Base-by-base conservation (phyloP, 2,797 vertebrate species). In the Sebastolobus alascanus region DNA sequence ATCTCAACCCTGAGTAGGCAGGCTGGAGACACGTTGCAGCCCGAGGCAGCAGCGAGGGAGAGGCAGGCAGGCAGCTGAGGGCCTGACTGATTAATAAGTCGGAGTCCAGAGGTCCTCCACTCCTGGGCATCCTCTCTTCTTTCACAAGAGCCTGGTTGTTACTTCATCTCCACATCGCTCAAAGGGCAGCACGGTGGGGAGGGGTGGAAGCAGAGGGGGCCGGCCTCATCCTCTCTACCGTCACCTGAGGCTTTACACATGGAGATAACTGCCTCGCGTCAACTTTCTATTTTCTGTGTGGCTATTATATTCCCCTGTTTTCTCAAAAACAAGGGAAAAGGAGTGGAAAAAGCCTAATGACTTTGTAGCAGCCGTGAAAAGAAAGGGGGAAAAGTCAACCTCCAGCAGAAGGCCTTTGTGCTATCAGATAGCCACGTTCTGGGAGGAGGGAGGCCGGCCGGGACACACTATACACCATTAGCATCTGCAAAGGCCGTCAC, bases 401-500 rank as follows among this genome's bases (percentile, higher is more conserved):
- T 94, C 91, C 82, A 85, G 91, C 90, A 92, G 95, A 96, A 96
- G 95, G 96, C 94, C 94, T 96, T 97, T 97, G 96, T 97, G 95
- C 96, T 84, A 95, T 95, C 95, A 95, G 94, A 95, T 96, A 94
- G 93, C 94, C 90, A 90, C 84, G 90, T 93, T 94, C 93, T 93
- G 92, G 85, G 93, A 92, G 92, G 96, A 95, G 96, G 95, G 93
- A 90, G 87, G 79, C 92, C 84, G 85, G 93, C 95, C 93, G 93
- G 94, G 94, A 96, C 95, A 94, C 95, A 96, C 97, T 96, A 97
- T 96, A 96, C 96, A n/a, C 94, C 89, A 98, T 99, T 98, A 98
- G 97, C 98, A 99, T 99, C 97, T 98, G 96, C 97, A 98, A 98
- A 98, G 97, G 91, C 95, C 90, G 90, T 96, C 94, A 95, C 95